Base-by-base conservation (phyloP, 2,113 vertebrate species). In the Bubo blakistoni region DNA sequence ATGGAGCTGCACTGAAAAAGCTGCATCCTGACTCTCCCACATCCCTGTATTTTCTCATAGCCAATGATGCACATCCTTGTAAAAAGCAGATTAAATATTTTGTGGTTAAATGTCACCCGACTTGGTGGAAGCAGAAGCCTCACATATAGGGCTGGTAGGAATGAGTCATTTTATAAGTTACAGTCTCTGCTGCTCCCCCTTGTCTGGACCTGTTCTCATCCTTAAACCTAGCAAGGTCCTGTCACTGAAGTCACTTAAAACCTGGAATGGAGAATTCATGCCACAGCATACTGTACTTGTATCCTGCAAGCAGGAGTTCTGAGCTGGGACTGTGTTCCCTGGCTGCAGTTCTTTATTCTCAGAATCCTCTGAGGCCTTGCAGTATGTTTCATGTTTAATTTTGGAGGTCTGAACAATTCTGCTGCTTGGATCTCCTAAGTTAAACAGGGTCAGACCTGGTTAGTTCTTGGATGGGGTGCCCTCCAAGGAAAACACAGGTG, bases 11-110 rank as follows among this genome's bases (percentile, higher is more conserved):
- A 70, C 19, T 85, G 58, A 80, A 89, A 94, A 95, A 94, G 32
- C 77, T 92, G 62, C 78, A 92, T 95, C 91, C 92, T 95, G 94
- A 80, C 91, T 91, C 96, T 95, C 96, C 94, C 96, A 77, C 89
- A 38, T 27, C 58, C 55, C 91, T 88, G 78, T 88, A 66, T 78
- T 96, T 90, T 88, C 73, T 96, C 92, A 73, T 2, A 46, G 81
- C 42, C 93, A 90, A 7, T 51, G 84, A 88, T 85, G 58, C 49
- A 92, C 54, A 72, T 62, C 86, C 81, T 91, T 94, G 46, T 95
- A 93, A 93, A 97, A 92, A 40, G 40, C 61, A 93, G 7, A 36
- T 91, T 76, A 85, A 94, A 66, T 91, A 77, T 90, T 95, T 76
- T 73, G 70, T 87, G 81, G 84, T 79, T 89, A 91, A 77, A 87